These are phyloP conservation scores for Plebejus melissa DNA, from an alignment of 2,888 invertebrate species.

Conservation along the genomic window DNA sequence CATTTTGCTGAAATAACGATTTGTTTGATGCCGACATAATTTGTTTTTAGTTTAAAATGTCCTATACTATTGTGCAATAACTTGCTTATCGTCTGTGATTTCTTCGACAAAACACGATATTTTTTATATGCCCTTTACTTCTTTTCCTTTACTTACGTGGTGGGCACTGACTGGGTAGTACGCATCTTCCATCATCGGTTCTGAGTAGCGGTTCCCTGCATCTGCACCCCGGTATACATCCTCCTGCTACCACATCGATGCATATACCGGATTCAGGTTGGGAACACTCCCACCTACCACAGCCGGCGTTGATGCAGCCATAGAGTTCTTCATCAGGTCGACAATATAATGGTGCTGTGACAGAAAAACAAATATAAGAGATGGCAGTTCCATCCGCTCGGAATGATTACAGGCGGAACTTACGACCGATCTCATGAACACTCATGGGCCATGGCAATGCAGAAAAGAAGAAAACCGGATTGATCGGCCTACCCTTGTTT, in stretches of 20 bases:
- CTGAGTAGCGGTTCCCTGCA: conserved; percentile 40
- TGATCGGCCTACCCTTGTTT: no score
- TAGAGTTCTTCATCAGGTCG: conserved; percentile 40
- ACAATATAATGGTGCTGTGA: conserved; percentile 32
- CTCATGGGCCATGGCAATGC: no score
- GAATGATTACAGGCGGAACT: no score
- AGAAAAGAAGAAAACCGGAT: no score
- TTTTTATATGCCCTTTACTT: neutral
- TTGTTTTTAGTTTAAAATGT: neutral
- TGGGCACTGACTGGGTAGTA: conserved; percentile 45
- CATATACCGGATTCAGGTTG: conserved; percentile 40
- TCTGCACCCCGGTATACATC: conserved; percentile 38
- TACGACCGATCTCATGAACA: no score
- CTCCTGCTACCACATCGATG: conserved; percentile 30
- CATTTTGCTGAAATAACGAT: conserved; percentile 31
- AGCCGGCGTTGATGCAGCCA: conserved; percentile 39
- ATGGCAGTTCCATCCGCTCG: neutral
- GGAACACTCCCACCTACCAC: conserved; percentile 42
- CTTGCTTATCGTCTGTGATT: no score
- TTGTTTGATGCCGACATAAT: neutral
- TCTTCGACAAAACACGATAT: neutral
- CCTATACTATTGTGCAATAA: no score
- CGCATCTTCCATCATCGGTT: conserved; percentile 29
- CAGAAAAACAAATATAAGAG: neutral
- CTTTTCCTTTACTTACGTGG: conserved; percentile 33